A percentile compares a stretch with the other conserved stretches of the same genome.
These are phyloP conservation scores for Chrysogorgia sp. DNA, from an alignment of 92 coral and sea anemone genomes.

Conservation along the genomic window DNA sequence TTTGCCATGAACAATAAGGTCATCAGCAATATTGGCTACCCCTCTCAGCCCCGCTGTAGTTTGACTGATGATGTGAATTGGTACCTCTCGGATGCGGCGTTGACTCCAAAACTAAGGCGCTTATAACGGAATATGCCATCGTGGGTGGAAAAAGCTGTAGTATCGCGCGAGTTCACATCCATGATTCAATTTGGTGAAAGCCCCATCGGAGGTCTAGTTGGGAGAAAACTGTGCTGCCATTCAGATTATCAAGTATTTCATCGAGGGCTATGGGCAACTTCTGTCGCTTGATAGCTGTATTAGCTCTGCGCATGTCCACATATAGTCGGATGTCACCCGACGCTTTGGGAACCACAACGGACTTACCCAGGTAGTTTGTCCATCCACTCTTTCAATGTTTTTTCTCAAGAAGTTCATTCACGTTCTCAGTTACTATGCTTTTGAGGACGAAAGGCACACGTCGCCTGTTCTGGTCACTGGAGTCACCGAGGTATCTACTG, in stretches of 20 bases:
- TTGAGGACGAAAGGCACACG: constrained; percentile 47
- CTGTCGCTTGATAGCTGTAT: constrained; percentile 34
- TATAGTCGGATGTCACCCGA: constrained; percentile 48
- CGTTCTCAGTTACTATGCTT: constrained; percentile 51
- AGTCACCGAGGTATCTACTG: too few relatives aligned
- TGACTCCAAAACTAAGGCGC: constrained; percentile 47
- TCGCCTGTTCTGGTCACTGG: too few relatives aligned
- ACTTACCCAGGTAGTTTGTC: neutral
- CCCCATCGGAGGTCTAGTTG: constrained; percentile 55
- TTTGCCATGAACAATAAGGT: constrained; percentile 45
- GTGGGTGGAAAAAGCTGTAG: constrained; percentile 59
- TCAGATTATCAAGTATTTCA: constrained; percentile 50
- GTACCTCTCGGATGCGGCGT: constrained; percentile 58
- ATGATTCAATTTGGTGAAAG: constrained; percentile 63
- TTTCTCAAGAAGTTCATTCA: constrained; percentile 47
- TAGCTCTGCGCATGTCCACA: constrained; percentile 48
- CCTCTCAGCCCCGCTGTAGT: constrained; percentile 38
- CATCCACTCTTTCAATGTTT: constrained; percentile 39
- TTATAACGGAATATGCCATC: constrained; percentile 54
- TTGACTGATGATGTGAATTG: constrained; percentile 58
- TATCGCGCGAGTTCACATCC: constrained; percentile 26
- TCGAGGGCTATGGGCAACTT: constrained; percentile 43
- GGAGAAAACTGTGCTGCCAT: constrained; percentile 49
- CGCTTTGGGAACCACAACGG: constrained; percentile 48
- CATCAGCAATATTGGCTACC: constrained; percentile 44